Base-by-base conservation (phyloP, 1,140 invertebrate species). In the Pectinophora gossypiella region DNA sequence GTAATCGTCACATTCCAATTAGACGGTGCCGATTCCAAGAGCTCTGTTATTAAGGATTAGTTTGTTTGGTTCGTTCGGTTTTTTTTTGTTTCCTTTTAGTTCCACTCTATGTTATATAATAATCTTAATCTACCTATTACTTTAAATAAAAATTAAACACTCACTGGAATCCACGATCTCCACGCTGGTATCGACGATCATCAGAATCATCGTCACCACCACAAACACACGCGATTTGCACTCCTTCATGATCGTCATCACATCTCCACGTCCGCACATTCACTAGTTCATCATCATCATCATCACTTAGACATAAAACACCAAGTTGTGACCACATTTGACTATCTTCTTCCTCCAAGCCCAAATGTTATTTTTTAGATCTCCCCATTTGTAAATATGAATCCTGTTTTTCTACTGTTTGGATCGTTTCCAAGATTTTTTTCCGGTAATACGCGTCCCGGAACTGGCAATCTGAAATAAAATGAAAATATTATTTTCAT, bases 131-230 rank as follows among this genome's bases (percentile, higher is more conserved):
- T 27, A 13, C 5, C 16, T 40, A 38, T 19, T 48, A 52, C 51
- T 18, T 45, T 6, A 53, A 19, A 40, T 7, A 16, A 53, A 46
- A 46, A 20, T 49, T 43, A 43, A 43, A 43, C 7, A 78, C 81
- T 81, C 58, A 85, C 81, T 73, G 42, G 76, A 59, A 61, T 82
- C 81, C 42, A 82, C 57, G 13, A 77, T 79, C 64, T 85, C 81
- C 48, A 72, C 63, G 43, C 81, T 85, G 0, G 56, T 71, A 13
- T 61, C 48, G 53, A 82, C 72, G 51, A 73, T 32, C 40, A 51
- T 64, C 61, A 66, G 61, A 22, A 76, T 52, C 56, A 79, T 59
- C 40, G 71, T 13, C 49, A 76, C 42, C 22, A 64, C 52, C 56
- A 79, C 55, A 36, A 74, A 7, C 15, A 66, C 64, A 66, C 70